A percentile compares a stretch with the other conserved stretches of the same genome.
Conservation (phyloP, 2,888 invertebrate species). For the Sinhomidia bicolor region DNA sequence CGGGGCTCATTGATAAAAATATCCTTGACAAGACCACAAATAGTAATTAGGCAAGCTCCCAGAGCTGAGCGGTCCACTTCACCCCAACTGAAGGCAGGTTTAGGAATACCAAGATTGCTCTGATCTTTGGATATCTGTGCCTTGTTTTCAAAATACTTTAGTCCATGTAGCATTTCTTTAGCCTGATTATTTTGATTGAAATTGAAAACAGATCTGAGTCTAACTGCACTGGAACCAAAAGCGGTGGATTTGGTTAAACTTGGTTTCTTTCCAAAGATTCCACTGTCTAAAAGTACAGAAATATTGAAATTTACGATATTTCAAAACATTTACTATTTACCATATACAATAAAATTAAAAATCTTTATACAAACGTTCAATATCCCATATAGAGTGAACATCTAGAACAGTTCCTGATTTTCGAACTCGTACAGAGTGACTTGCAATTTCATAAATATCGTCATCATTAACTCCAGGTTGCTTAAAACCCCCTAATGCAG, state of each 20-base stretch:
- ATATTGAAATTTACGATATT: not conserved
- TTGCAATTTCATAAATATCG: conserved; percentile 77
- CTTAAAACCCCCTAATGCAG: conserved; percentile 38
- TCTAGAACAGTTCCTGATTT: conserved; percentile 85
- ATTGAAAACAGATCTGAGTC: conserved; percentile 83
- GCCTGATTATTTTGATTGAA: conserved; percentile 84
- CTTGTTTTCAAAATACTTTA: conserved; percentile 83
- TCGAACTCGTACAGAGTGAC: conserved; percentile 84
- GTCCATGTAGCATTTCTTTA: conserved; percentile 84
- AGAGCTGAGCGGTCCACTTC: conserved; percentile 82
- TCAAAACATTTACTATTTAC: no score
- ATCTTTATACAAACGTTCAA: conserved; percentile 81
- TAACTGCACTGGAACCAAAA: conserved; percentile 79
- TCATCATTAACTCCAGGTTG: conserved; percentile 12
- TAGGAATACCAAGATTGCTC: not conserved
- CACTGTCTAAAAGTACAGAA: conserved; percentile 68
- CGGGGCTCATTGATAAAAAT: conserved; percentile 84
- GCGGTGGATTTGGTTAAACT: conserved; percentile 80
- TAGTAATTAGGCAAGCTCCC: conserved; percentile 83
- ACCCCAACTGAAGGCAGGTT: conserved; percentile 32
- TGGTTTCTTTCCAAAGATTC: conserved; percentile 80
- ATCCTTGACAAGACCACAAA: conserved; percentile 83
- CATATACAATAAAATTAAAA: no score
- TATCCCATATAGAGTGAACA: conserved; percentile 84
- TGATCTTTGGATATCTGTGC: not conserved